Evolutionary conservation across 1,140 invertebrate genomes (phyloP), one percentile per base, ranked within the genome.

Genomic region (Temnothorax curvispinosus): DNA sequence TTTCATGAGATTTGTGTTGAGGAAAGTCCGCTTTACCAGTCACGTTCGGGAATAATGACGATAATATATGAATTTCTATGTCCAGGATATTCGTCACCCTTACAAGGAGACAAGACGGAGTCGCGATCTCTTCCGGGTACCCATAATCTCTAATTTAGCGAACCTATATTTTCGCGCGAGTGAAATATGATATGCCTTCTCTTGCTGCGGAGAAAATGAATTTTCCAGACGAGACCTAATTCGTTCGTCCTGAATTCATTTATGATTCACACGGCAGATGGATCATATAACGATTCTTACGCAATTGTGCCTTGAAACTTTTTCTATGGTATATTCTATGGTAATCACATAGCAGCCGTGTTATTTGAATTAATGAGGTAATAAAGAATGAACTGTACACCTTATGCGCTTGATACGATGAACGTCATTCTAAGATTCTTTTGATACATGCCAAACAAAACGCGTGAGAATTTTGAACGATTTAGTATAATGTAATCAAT

Each of bases 301-400:
- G 58, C 27, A 85, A 85, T 15, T 32, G 8, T 58, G 47, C 15
- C 67, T 88, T 38, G 32, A 69, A 81, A 69, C 18, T 15, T 15
- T 47, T 35, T 75, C 13, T 74, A 15, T 58, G 38, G 41, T 32
- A 27, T 41, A 58, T 56, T 78, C 64, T 35, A 72, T 64, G 71
- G 52, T 74, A 82, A 86, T 56, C 11, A 32, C 13, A 27, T 56
- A 56, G 62, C 44, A 21, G 8, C 13, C 54, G 35, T 84, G 72
- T 84, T 89, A 87, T 11, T 13, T 21, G 35, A 75, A 84, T 87
- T 78, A 87, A 90, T 69, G 85, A 90, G 72, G 58, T 87, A 90
- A 90, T 89, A 72, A 69, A 69, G 27, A 18, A 50, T 38, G 0
- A 87, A 65, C 60, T 82, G 69, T 60, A n/a, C 15, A 38, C 0